Evolutionary conservation across 37 sponge, comb jelly and placozoan genomes (phyloP).

Genomic region (Lycopodina hypogea): DNA sequence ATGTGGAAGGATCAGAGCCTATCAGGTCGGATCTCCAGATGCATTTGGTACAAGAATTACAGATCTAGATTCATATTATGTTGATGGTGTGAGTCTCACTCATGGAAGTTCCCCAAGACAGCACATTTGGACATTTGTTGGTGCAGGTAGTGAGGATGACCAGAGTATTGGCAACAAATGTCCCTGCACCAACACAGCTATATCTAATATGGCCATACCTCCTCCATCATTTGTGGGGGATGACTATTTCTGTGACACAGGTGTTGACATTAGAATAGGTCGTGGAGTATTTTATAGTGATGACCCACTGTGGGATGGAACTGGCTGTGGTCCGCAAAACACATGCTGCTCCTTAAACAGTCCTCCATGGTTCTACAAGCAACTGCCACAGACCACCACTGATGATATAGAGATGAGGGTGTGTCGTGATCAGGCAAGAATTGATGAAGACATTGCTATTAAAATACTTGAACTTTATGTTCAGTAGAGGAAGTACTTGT

Average conservation of each 20-base stretch:
- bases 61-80: constrained; percentile 6
- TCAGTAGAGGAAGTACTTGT: no score
- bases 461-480: not conserved
- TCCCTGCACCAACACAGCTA: constrained; percentile 6
- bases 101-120: constrained; percentile 29
- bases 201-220: not conserved
- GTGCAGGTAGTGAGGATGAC: not conserved
- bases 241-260: constrained; percentile 44
- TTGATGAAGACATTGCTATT: not conserved
- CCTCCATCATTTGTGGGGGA: not conserved
- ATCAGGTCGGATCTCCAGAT: constrained; percentile 27
- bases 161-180: not conserved
- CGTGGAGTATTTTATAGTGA: not conserved
- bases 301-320: constrained; percentile 54
- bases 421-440: constrained; percentile 11
- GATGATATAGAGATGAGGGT: constrained; percentile 49
- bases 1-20: constrained; percentile 37
- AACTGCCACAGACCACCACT: constrained; percentile 21
- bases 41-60: not conserved
- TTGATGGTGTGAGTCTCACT: constrained; percentile 45
- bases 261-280: not conserved
- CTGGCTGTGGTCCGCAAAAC: constrained; percentile 34
- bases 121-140: constrained; percentile 52
- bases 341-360: constrained; percentile 31
- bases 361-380: constrained; percentile 47